Conservation (phyloP, 2,797 vertebrate genomes). For the Kryptopterus vitreolus region DNA sequence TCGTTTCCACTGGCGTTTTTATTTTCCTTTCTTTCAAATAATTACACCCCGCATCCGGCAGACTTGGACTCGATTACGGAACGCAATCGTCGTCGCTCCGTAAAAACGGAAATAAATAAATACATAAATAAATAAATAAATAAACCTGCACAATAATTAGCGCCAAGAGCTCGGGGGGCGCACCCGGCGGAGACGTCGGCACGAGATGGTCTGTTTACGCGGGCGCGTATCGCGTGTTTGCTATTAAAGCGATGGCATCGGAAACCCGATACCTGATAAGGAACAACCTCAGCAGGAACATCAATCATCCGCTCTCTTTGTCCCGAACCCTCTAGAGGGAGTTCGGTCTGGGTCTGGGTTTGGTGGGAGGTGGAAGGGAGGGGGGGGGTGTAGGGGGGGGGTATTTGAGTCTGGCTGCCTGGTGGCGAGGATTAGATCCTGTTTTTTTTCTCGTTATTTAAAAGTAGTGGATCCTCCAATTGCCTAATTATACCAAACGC, state of each 20-base stretch:
- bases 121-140: no score
- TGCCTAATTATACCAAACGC: constrained; percentile 60
- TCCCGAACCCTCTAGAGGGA: constrained; percentile 33
- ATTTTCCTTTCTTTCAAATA: background rate
- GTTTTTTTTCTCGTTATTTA: constrained; percentile 57
- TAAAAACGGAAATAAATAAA: no score
- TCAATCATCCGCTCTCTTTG: constrained; percentile 42
- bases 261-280: constrained; percentile 44
- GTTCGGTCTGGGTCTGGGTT: constrained; percentile 17
- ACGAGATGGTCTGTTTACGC: constrained; percentile 20
- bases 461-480: constrained; percentile 55
- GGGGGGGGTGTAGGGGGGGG: no score
- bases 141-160: constrained; percentile 16
- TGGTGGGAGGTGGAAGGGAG: no score
- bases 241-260: constrained; percentile 25
- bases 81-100: background rate
- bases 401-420: constrained; percentile 45
- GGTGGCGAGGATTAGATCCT: constrained; percentile 52
- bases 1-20: background rate
- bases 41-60: background rate
- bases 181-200: constrained; percentile 1
- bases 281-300: constrained; percentile 34
- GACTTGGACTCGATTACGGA: constrained; percentile 4
- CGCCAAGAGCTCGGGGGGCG: background rate
- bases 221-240: constrained; percentile 14